phyloP scores from a whole-genome alignment of 1,140 invertebrate species.

The Drosophila ogumai region DNA sequence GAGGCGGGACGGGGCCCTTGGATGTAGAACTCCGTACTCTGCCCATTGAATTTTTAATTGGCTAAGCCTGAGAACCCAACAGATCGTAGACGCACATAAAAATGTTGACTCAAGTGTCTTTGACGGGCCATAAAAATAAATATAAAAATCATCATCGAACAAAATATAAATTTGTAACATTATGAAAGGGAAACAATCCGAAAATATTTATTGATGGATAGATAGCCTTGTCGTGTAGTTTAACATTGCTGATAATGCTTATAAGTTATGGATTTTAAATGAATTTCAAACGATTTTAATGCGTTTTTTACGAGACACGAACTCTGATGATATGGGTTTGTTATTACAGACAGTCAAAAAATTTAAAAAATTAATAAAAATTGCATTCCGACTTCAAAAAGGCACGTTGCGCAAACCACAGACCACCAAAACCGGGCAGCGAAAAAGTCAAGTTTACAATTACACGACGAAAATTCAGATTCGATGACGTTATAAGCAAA shows the following conservation, averaged over 20 bases:
- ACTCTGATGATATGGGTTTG: slow-evolving; percentile 56
- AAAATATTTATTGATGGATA: slow-evolving; percentile 22
- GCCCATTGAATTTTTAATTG: slow-evolving; percentile 43
- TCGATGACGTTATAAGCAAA: slow-evolving; percentile 62
- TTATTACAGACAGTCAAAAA: slow-evolving; percentile 52
- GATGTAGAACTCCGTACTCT: background rate
- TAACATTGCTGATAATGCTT: slow-evolving; percentile 50
- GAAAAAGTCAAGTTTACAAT: slow-evolving; percentile 51
- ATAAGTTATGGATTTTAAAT: slow-evolving; percentile 70
- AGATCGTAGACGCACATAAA: slow-evolving; percentile 17
- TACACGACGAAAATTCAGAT: slow-evolving; percentile 68
- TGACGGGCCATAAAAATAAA: slow-evolving; percentile 36
- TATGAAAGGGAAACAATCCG: slow-evolving; percentile 14
- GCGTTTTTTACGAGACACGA: slow-evolving; percentile 62
- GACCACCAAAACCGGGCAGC: slow-evolving; percentile 24
- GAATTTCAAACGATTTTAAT: slow-evolving; percentile 73
- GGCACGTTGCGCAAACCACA: slow-evolving; percentile 72
- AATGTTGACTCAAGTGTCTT: slow-evolving; percentile 44
- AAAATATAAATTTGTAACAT: slow-evolving; percentile 47
- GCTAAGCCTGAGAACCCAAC: slow-evolving; percentile 31
- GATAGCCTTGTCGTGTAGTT: slow-evolving; percentile 44
- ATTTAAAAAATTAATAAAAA: slow-evolving; percentile 14
- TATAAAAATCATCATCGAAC: slow-evolving; percentile 45
- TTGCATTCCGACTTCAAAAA: slow-evolving; percentile 53
- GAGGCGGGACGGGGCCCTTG: background rate